phyloP scores from a whole-genome alignment of 2,113 vertebrate genomes.

The Eupsittula cactorum region DNA sequence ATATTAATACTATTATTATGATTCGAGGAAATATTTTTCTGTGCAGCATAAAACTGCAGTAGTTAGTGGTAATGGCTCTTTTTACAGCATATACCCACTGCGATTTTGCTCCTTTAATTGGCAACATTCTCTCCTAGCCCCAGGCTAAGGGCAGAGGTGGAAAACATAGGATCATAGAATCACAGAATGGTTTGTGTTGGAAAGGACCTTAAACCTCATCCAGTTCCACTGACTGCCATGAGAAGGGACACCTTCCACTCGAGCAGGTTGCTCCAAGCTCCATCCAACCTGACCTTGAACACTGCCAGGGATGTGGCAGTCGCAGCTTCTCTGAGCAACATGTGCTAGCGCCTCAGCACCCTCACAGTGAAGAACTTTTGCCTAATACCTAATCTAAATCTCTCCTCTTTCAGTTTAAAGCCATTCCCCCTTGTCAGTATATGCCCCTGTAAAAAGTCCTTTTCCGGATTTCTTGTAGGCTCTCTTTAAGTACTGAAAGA shows the following conservation, averaged over 20 bases:
- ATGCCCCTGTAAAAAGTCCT: not conserved
- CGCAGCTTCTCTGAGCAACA: not conserved
- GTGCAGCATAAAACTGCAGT: not conserved
- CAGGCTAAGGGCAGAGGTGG: not conserved
- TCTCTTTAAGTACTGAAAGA: not conserved
- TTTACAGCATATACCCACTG: not conserved
- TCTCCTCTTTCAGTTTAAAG: not conserved
- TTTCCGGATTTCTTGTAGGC: not conserved
- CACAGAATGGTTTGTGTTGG: not conserved
- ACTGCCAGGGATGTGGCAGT: not conserved
- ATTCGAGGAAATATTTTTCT: constrained; percentile 26
- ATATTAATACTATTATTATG: not conserved
- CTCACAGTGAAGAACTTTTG: not conserved
- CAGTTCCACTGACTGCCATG: not conserved
- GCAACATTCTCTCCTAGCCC: not conserved
- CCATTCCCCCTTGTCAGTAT: not conserved
- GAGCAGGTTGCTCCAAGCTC: not conserved
- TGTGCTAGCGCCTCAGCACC: not conserved
- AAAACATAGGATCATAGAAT: not conserved
- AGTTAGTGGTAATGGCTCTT: not conserved
- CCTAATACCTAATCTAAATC: not conserved
- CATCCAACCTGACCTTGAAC: not conserved
- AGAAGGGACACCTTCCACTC: not conserved
- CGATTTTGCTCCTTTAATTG: not conserved
- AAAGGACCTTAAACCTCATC: not conserved